Conservation (phyloP, 2,888 invertebrate species). For the Pyrrhosoma nymphula region DNA sequence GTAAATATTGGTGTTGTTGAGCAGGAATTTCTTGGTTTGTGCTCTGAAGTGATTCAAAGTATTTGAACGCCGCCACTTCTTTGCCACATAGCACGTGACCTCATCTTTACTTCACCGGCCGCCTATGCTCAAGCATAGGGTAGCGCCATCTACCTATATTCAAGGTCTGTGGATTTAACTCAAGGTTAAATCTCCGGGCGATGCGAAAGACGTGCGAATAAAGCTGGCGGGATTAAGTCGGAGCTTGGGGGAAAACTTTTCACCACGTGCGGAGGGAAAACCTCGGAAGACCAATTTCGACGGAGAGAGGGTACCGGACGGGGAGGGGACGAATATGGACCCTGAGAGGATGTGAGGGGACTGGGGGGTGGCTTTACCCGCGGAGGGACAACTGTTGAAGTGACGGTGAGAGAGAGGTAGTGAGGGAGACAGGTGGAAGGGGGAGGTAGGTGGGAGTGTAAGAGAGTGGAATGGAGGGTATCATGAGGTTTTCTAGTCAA, state of each 20-base stretch:
- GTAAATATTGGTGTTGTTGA: no score
- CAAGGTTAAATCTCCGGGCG: not conserved
- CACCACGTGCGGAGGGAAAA: not conserved
- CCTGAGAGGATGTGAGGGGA: not conserved
- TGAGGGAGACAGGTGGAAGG: not conserved
- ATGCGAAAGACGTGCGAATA: not conserved
- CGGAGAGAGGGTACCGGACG: not conserved
- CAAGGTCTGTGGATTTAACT: no score
- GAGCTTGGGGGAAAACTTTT: not conserved
- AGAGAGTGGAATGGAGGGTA: not conserved
- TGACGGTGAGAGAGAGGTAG: not conserved
- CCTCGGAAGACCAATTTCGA: not conserved
- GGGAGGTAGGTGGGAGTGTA: not conserved
- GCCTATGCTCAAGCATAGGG: no score
- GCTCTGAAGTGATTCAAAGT: no score
- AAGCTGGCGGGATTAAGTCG: not conserved
- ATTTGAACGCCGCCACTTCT: no score
- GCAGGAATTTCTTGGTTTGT: no score
- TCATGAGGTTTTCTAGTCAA: not conserved
- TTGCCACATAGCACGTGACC: no score
- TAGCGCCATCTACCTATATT: no score
- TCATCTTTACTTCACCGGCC: no score
- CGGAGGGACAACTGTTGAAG: no score
- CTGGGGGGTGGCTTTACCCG: no score
- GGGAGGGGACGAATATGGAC: not conserved